A percentile compares a stretch with the other conserved stretches of the same genome.
These are phyloP conservation scores for Neopipo cinnamomea DNA, from an alignment of 2,113 vertebrate species.

Conservation along the genomic window DNA sequence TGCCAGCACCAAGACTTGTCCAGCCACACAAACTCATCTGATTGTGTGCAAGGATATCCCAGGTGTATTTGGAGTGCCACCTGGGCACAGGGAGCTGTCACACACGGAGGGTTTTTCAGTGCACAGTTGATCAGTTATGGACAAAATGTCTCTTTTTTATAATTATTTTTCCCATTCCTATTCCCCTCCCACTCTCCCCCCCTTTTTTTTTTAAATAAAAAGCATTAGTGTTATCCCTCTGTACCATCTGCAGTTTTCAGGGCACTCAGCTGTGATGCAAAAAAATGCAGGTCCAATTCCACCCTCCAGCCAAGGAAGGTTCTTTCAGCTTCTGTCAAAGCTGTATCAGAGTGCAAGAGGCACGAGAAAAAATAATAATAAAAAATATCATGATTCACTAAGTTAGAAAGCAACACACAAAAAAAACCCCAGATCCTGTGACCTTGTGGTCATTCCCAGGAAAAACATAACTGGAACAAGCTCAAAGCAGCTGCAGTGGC, in stretches of 20 bases:
- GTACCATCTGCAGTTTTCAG: not conserved
- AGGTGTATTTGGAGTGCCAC: not conserved
- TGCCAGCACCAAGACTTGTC: not conserved
- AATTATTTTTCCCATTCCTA: not conserved
- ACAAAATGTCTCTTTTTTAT: not conserved
- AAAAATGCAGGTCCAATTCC: not conserved
- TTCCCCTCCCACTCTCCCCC: fast-evolving
- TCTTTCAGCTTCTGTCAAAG: not conserved
- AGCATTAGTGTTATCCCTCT: not conserved
- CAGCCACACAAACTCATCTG: not conserved
- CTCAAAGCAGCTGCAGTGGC: not conserved
- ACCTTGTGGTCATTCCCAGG: not conserved
- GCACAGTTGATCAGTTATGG: fast-evolving
- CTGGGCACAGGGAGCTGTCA: not conserved
- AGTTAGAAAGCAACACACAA: not conserved
- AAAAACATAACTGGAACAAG: not conserved
- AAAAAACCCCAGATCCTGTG: not conserved
- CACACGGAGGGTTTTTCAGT: not conserved
- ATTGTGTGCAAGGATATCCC: not conserved
- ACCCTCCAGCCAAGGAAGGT: not conserved
- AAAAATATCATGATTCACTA: not conserved
- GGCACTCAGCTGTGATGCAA: not conserved
- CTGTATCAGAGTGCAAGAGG: not conserved
- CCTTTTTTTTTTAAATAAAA: fast-evolving
- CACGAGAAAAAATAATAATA: not conserved